phyloP scores from a whole-genome alignment of 2,797 vertebrate species.

The Cephalopachus bancanus region DNA sequence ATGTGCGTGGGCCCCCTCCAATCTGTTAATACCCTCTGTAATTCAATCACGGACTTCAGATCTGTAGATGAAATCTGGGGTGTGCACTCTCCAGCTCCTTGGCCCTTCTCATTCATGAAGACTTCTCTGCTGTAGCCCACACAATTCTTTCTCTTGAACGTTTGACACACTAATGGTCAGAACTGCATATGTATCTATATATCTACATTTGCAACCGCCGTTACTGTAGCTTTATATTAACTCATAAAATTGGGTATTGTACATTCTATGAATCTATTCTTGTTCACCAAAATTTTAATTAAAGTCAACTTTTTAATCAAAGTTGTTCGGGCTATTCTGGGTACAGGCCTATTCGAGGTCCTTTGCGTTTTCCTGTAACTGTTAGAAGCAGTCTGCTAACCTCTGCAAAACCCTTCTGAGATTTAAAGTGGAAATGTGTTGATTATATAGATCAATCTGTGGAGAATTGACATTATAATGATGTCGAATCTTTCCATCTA shows the following conservation, averaged over 20 bases:
- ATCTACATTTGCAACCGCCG: not conserved
- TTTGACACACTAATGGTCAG: not conserved
- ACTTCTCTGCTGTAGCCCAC: not conserved
- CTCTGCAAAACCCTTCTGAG: not conserved
- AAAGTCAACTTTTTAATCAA: conserved; percentile 39
- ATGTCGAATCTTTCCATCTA: conserved; percentile 5
- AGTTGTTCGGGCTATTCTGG: not conserved
- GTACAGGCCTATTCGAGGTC: not conserved
- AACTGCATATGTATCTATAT: not conserved
- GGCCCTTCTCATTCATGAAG: not conserved
- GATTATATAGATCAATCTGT: not conserved
- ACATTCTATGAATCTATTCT: conserved; percentile 6
- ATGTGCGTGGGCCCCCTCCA: fast-evolving
- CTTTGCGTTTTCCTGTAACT: not conserved
- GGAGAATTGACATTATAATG: not conserved
- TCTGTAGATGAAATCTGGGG: not conserved
- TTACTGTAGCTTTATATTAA: not conserved
- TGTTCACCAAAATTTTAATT: conserved; percentile 36
- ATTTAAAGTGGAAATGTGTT: not conserved
- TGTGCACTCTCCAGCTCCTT: not conserved
- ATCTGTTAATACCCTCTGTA: not conserved
- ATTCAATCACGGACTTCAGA: not conserved
- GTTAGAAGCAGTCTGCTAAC: not conserved
- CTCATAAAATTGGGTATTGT: not conserved
- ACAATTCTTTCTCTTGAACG: not conserved